These are phyloP conservation scores for Piaya cayana DNA, from an alignment of 2,113 vertebrate genomes.

Conservation along the genomic window DNA sequence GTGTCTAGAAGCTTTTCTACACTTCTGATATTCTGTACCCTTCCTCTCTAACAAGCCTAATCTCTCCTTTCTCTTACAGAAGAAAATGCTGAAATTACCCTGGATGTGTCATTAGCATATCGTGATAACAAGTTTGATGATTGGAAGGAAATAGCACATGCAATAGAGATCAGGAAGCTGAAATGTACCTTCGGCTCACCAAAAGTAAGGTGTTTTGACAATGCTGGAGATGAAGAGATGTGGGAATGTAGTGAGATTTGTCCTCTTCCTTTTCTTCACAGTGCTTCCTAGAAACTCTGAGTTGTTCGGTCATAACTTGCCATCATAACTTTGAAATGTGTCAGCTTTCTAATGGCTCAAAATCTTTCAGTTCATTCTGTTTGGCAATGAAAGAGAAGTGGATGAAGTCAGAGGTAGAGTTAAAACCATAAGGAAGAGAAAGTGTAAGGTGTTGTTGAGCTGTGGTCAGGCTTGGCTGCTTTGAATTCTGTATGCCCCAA, in stretches of 20 bases:
- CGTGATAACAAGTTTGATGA: slow-evolving; percentile 83
- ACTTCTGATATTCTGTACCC: background rate
- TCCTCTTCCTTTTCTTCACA: background rate
- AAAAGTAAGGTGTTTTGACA: slow-evolving; percentile 79
- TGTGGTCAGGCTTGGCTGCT: background rate
- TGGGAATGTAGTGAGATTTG: background rate
- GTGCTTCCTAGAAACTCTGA: background rate
- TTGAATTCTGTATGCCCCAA: background rate
- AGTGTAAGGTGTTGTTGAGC: background rate
- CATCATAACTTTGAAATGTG: rapidly evolving
- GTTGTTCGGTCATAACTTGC: background rate
- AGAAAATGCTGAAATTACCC: slow-evolving; percentile 84
- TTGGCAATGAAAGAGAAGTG: background rate
- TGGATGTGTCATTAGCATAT: slow-evolving; percentile 91
- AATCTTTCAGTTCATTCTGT: background rate
- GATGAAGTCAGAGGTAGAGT: background rate
- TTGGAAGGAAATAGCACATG: slow-evolving; percentile 92
- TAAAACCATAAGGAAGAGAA: background rate
- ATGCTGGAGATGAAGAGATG: background rate
- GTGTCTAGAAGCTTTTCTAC: background rate
- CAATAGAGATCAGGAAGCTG: slow-evolving; percentile 89
- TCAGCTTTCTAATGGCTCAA: background rate
- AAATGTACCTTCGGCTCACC: slow-evolving; percentile 85
- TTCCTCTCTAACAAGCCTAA: background rate
- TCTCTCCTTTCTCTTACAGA: slow-evolving; percentile 73